Base-by-base conservation (phyloP, 2,888 invertebrate genomes). In the Acanthopleura granulata region DNA sequence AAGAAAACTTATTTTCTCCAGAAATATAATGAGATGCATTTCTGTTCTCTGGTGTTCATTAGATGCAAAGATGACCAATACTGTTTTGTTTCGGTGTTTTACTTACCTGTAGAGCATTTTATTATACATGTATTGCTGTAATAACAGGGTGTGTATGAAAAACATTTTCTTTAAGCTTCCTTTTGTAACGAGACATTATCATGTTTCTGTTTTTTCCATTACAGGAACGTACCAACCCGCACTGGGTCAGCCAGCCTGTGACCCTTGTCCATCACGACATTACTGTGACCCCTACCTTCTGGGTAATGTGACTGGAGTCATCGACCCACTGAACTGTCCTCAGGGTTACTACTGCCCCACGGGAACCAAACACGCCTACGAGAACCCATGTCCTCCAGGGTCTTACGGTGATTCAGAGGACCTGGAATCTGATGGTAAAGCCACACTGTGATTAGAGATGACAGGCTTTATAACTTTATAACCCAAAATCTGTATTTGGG, bases 201-300 rank as follows among this genome's bases (percentile, higher is more conserved):
- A 27, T 66, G 9, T 66, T 6, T 66, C 29, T 66, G 22, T 22
- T 66, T 75, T 72, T 62, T 51, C 15, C 61, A 6, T 72, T 66
- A 14, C 78, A 87, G 87, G 87, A 29, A 76, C 70, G n/a, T 89
- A 86, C 77, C 86, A 87, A 70, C 79, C 80, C 49, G 66, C 75
- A 16, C 62, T 62, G 3, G 83, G 81, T 4, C 76, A 81, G 74
- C 74, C 81, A 0, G 75, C 78, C 0, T 89, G 89, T 77, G 75
- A 82, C 6, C 71, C 62, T 3, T 89, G 89, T 76, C 83, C 83
- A 1, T 40, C 80, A 0, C 78, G 88, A 22, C 80, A 74, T 29
- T 89, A 89, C 82, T 89, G 89, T 79, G 88, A 89, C 77, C 89
- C 88, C 0, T 85, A 79, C 74, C 87, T 87, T 77, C 77, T 81